Percentiles rank a stretch among this genome's conserved stretches.
phyloP scores from a whole-genome alignment of 2,888 invertebrate genomes.

The Aricia artaxerxes region DNA sequence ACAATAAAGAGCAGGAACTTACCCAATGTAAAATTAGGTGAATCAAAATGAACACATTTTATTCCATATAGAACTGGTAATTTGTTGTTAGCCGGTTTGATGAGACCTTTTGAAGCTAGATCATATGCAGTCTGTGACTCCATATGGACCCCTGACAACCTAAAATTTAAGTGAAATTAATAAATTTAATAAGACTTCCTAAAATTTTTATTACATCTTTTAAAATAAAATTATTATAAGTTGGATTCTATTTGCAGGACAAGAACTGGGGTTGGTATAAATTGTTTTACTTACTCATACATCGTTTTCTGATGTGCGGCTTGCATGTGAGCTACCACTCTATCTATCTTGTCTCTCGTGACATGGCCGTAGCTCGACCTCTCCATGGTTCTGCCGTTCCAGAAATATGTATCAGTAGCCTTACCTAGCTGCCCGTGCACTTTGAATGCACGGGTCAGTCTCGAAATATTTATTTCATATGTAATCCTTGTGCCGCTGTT shows the following conservation, averaged over 20 bases:
- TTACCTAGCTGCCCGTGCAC: conserved; percentile 88
- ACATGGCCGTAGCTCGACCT: conserved; percentile 86
- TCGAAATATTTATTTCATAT: conserved; percentile 79
- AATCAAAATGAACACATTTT: conserved; percentile 89
- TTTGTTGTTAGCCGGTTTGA: conserved; percentile 86
- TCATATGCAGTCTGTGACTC: conserved; percentile 95
- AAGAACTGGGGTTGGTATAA: not conserved
- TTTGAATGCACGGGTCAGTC: conserved; percentile 85
- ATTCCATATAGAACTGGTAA: conserved; percentile 92
- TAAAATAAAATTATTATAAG: too few species aligned
- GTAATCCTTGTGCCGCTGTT: conserved; percentile 83
- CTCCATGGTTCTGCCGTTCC: conserved; percentile 86
- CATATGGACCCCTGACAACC: conserved; percentile 88
- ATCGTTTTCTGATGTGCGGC: conserved; percentile 92
- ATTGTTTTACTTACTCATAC: conserved; percentile 84
- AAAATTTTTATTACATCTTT: not conserved
- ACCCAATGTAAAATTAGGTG: conserved; percentile 93
- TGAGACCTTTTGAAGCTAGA: conserved; percentile 88
- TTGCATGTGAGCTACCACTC: conserved; percentile 88
- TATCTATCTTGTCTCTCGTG: conserved; percentile 84
- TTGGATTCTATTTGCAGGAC: not conserved
- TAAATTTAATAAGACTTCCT: not conserved
- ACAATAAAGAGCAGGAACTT: conserved; percentile 41
- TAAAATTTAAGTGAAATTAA: conserved; percentile 50
- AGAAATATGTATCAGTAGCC: conserved; percentile 87